These are phyloP conservation scores for Ethmia dodecea DNA, from an alignment of 2,888 invertebrate genomes.

Conservation along the genomic window DNA sequence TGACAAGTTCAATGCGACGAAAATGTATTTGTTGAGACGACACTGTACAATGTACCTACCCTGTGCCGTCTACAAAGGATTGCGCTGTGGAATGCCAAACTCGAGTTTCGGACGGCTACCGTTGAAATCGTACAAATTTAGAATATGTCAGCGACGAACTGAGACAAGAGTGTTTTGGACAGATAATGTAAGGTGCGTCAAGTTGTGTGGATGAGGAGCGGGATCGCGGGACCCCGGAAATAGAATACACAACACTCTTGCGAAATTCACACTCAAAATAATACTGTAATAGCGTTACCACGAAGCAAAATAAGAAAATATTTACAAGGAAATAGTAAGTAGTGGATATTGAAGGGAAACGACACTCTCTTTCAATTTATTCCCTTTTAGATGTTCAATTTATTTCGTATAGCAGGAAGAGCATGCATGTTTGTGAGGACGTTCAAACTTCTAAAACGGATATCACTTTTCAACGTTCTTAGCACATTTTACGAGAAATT, in stretches of 20 bases:
- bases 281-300: too few species aligned
- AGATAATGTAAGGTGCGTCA: slow-evolving; percentile 22
- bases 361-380: too few species aligned
- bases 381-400: too few species aligned
- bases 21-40: slow-evolving; percentile 4
- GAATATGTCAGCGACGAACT: slow-evolving; percentile 5
- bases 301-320: neutral
- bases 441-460: too few species aligned
- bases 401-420: too few species aligned
- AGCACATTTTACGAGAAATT: too few species aligned
- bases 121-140: slow-evolving; percentile 2
- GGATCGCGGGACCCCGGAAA: neutral
- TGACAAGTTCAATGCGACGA: neutral
- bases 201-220: too few species aligned
- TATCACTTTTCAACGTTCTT: too few species aligned
- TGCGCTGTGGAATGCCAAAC: slow-evolving; percentile 5
- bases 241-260: too few species aligned
- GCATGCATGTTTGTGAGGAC: too few species aligned
- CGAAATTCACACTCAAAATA: too few species aligned
- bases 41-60: neutral
- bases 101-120: neutral
- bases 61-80: neutral
- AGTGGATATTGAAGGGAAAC: neutral
- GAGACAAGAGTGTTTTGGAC: slow-evolving; percentile 27
- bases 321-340: neutral